phyloP scores from a whole-genome alignment of 2,797 vertebrate genomes.

The Hirundo rustica region DNA sequence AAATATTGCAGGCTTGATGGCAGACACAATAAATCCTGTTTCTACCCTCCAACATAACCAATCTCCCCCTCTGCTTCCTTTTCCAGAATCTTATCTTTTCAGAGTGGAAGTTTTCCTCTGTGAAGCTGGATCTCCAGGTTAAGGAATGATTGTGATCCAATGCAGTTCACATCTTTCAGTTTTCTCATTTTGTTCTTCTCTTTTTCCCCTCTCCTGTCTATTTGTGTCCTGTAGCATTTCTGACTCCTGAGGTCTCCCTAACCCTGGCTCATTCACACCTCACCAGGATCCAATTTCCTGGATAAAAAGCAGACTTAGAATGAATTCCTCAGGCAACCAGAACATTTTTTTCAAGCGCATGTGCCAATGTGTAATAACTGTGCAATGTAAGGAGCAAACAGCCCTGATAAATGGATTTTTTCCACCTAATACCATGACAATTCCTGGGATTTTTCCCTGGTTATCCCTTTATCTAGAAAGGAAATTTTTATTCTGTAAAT shows the following conservation, averaged over 20 bases:
- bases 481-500: background rate
- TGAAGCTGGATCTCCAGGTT: background rate
- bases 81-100: background rate
- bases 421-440: background rate
- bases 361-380: background rate
- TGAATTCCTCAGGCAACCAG: background rate
- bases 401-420: background rate
- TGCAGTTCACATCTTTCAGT: background rate
- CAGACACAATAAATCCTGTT: conserved; percentile 7
- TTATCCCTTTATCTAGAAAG: background rate
- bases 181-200: background rate
- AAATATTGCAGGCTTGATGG: background rate
- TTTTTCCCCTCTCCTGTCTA: background rate
- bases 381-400: background rate
- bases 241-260: background rate
- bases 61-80: background rate
- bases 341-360: background rate
- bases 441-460: background rate
- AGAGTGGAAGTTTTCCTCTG: background rate
- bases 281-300: background rate
- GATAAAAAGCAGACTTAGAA: conserved; percentile 3
- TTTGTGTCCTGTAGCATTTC: background rate
- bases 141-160: background rate
- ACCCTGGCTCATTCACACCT: background rate
- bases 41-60: background rate